A percentile compares a stretch with the other conserved stretches of the same genome.
phyloP scores from a whole-genome alignment of 2,113 vertebrate species.

The Heliornis fulica region DNA sequence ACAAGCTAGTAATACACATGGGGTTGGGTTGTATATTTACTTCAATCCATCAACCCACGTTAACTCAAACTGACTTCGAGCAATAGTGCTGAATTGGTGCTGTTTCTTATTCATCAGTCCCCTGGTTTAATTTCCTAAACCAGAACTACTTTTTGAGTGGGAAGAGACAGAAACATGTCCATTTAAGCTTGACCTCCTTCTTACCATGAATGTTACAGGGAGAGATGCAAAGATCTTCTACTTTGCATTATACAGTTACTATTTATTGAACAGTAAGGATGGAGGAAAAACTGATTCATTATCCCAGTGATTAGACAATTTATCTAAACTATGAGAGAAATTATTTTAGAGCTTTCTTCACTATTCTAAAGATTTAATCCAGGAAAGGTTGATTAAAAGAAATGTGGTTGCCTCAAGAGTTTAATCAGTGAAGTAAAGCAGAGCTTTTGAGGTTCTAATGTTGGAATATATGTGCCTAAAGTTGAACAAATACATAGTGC shows the following conservation, averaged over 20 bases:
- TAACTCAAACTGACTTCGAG: neutral
- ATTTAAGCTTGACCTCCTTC: neutral
- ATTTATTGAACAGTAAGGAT: neutral
- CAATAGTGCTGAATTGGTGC: neutral
- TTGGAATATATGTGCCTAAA: neutral
- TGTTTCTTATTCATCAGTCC: neutral
- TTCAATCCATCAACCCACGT: neutral
- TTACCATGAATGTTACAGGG: neutral
- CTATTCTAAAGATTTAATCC: neutral
- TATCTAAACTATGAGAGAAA: neutral
- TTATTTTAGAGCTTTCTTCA: neutral
- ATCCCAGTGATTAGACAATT: neutral
- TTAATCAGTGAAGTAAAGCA: neutral
- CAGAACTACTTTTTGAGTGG: neutral
- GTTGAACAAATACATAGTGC: neutral
- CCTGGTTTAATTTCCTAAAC: neutral
- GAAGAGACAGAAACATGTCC: neutral
- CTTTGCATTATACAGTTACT: neutral
- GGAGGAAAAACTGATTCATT: neutral
- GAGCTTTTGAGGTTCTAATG: neutral
- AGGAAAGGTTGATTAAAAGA: neutral
- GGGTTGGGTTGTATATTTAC: neutral
- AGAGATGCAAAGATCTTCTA: neutral
- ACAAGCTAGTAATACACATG: neutral
- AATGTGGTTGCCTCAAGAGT: neutral